Evolutionary conservation across 2,797 vertebrate species (phyloP).

Genomic region (Pogonophryne albipinna): DNA sequence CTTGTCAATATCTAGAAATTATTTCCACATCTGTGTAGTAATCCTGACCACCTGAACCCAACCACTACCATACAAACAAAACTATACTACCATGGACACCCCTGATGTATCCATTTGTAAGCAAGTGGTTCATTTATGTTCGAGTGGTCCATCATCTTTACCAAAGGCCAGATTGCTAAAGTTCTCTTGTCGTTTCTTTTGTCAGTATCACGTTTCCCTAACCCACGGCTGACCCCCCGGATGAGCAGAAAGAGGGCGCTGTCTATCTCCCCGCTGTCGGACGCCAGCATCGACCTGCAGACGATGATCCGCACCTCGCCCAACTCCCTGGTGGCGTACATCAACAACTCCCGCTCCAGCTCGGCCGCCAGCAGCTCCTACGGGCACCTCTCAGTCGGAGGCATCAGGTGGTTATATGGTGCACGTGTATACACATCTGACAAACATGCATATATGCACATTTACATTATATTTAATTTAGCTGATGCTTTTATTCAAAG

Average conservation of each 20-base stretch:
- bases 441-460: background rate
- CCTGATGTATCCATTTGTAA: background rate
- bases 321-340: constrained; percentile 97
- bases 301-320: constrained; percentile 99
- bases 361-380: constrained; percentile 98
- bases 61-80: no score
- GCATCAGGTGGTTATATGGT: constrained; percentile 67
- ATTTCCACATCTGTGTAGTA: no score
- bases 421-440: background rate
- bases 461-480: background rate
- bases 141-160: background rate
- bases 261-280: constrained; percentile 96
- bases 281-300: constrained; percentile 98
- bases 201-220: constrained; percentile 95
- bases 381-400: constrained; percentile 94
- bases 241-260: constrained; percentile 95
- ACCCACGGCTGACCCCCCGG: constrained; percentile 93
- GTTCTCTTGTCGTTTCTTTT: background rate
- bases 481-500: no score
- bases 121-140: background rate
- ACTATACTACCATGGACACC: no score
- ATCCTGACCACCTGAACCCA: no score
- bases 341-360: constrained; percentile 98
- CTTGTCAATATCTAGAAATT: no score
- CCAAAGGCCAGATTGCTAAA: background rate